Base-by-base conservation (phyloP, 2,888 invertebrate genomes). In the Bellardia bayeri region DNA sequence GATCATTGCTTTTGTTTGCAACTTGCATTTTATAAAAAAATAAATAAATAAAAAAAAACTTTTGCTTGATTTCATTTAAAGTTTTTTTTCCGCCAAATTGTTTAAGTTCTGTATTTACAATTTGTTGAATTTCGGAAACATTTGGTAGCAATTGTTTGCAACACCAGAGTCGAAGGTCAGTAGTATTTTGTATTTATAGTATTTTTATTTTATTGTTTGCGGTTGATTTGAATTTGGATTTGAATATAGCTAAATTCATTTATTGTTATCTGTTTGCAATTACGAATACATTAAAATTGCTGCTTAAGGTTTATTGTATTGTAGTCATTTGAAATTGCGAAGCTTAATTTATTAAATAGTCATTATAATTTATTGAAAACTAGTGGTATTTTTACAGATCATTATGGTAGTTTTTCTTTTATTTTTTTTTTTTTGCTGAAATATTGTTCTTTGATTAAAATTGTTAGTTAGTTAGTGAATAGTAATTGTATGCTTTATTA, bases 131-230 rank as follows among this genome's bases (percentile, higher is more conserved):
- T 87, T 85, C 68, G 86, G 87, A 74, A 87, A 87, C 87, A 87
- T 84, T 87, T 87, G 87, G 87, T 87, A 87, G 87, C 87, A 85
- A 87, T 82, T 79, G 87, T 85, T 87, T 87, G 87, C 87, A 87
- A 87, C 87, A 87, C 87, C 87, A 87, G 40, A 85, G 87, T 85
- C 87, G 87, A 87, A 87, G 87, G 87, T 87, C 87, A 87, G 51
- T 80, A 54, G 66, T 80, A 72, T 84, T 78, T 83, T 78, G 71
- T 83, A 83, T 76, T 82, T 82, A 68, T 75, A 58, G 66, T 75
- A 68, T 68, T 82, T 75, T 75, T 68, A 75, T 83, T 83, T 80
- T 76, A 80, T 84, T 84, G 64, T 83, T 68, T 84, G 78, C 45
- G 45, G 49, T 82, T 80, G 74, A 84, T 85, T 82, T 85, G 74